Evolutionary conservation across 2,113 vertebrate species (phyloP), one percentile per base, ranked within the genome.

Genomic region (Gadus chalcogrammus): DNA sequence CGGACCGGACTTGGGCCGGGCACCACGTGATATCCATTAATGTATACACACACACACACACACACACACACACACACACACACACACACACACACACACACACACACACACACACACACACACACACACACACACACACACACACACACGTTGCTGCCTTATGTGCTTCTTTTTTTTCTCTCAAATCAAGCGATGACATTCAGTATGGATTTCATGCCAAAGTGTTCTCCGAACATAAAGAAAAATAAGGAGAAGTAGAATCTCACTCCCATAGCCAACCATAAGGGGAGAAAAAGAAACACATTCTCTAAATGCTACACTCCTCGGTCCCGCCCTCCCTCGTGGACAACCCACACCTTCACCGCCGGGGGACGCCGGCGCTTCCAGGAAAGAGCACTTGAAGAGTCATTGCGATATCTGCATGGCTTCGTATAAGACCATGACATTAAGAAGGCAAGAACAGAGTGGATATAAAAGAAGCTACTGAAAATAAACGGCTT

Each of bases 311-410:
- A 48, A 48, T 48, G 60, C 71, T 63, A 66, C 6, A 12, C 22
- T 64, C 31, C 12, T 31, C 28, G 3, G 28, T 31, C 28, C 28
- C 28, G 3, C 65, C 65, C 62, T 70, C 69, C 42, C 64, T 68
- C 60, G 55, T 13, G 56, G 22, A 66, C 52, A 52, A 68, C 67
- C 73, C 61, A 20, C 52, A 59, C 62, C 60, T 64, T 81, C 18
- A 74, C 72, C 67, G 64, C 65, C 61, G 61, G 65, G 68, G 76
- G 76, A 82, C 76, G 81, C 66, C 77, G 79, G 72, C 68, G 68
- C 28, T 82, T 86, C 67, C 70, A 74, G 74, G 80, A 59, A 86
- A 84, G 77, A 84, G 79, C 81, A 86, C 74, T 84, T 87, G 53
- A 78, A 80, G 52, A 64, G 18, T 78, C 18, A 61, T 65, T 18